These are phyloP conservation scores for Tachysurus fulvidraco DNA, from an alignment of 2,113 vertebrate genomes.

Conservation along the genomic window DNA sequence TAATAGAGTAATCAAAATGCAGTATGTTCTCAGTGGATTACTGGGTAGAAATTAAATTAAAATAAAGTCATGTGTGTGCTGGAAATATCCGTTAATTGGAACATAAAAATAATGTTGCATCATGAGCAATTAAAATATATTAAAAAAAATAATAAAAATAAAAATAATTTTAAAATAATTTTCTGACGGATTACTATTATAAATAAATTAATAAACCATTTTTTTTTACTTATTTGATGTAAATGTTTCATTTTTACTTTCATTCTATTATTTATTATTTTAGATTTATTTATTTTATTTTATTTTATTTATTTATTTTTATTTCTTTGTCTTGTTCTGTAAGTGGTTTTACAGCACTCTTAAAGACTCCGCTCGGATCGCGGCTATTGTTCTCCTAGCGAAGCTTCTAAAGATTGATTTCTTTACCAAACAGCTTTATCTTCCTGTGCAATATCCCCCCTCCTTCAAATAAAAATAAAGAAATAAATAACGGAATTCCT, in stretches of 20 bases:
- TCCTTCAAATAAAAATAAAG: not conserved
- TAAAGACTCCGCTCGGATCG: not conserved
- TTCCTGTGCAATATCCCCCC: not conserved
- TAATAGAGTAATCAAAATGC: constrained; percentile 16
- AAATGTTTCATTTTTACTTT: not conserved
- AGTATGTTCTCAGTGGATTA: constrained; percentile 15
- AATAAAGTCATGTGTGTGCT: not conserved
- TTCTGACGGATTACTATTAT: not conserved
- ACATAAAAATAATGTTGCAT: not conserved
- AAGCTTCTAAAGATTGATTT: not conserved
- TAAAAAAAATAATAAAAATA: not conserved
- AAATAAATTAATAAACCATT: too few relatives aligned
- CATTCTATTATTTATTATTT: not conserved
- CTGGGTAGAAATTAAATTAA: not conserved
- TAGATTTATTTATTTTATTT: not conserved
- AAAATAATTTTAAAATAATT: too few relatives aligned
- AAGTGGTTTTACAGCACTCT: not conserved
- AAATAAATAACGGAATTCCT: constrained; percentile 1
- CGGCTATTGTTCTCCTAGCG: not conserved
- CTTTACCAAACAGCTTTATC: constrained; percentile 17
- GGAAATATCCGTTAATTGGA: not conserved
- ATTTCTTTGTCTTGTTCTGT: not conserved
- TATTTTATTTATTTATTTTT: too few relatives aligned
- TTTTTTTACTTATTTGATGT: not conserved
- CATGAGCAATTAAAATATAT: not conserved